Percentiles rank a stretch among this genome's conserved stretches.
Conservation (phyloP, 2,113 vertebrate species). For the Cyanoliseus patagonus region DNA sequence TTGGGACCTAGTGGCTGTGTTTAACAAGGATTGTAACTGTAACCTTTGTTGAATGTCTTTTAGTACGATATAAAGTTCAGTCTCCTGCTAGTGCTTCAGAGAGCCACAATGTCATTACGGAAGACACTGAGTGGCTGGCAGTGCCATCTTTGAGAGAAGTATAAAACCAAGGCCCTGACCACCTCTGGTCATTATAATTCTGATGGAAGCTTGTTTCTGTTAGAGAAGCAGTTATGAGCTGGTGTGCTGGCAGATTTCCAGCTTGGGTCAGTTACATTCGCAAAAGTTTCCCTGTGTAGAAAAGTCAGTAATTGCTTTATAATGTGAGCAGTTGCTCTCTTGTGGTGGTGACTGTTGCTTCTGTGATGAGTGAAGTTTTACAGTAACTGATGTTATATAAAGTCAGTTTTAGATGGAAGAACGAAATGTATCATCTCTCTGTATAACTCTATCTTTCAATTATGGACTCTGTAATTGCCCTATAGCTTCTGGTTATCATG, state of each 20-base stretch:
- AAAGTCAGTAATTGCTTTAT: background rate
- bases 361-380: background rate
- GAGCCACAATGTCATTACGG: background rate
- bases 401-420: background rate
- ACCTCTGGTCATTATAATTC: background rate
- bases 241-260: background rate
- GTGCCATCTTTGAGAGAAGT: background rate
- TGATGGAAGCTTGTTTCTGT: background rate
- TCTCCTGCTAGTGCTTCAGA: background rate
- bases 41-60: background rate
- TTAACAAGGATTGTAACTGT: background rate
- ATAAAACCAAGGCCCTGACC: background rate
- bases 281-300: background rate
- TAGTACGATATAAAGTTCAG: background rate
- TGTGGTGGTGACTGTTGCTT: background rate
- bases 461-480: background rate
- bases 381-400: background rate
- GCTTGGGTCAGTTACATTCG: background rate
- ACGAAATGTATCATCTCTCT: background rate
- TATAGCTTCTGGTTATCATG: background rate
- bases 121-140: background rate
- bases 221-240: background rate
- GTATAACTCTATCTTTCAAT: background rate
- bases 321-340: background rate
- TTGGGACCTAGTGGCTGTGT: background rate